Conservation (phyloP, 2,888 invertebrate species). For the Tiphia femorata region DNA sequence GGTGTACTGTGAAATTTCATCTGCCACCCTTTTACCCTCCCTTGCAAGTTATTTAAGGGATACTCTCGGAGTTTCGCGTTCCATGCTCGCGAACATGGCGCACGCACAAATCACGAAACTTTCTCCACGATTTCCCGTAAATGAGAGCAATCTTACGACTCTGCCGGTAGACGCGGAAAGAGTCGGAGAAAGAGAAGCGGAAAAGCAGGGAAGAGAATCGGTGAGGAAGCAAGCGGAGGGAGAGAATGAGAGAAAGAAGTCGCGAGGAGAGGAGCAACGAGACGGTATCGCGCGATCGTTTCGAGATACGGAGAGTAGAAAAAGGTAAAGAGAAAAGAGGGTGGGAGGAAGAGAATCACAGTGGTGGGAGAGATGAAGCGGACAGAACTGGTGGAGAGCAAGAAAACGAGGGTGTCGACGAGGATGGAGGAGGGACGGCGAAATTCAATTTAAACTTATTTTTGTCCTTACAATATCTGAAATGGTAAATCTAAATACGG, state of each 20-base stretch:
- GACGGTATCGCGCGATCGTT: conserved; percentile 5
- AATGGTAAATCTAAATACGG: conserved; percentile 64
- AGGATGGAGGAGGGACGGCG: conserved; percentile 40
- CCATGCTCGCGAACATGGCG: no score
- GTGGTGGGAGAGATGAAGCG: conserved; percentile 9
- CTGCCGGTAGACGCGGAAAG: background rate
- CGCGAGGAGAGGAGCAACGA: conserved; percentile 2
- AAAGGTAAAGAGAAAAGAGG: conserved; percentile 19
- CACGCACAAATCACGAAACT: background rate
- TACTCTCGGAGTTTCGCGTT: no score
- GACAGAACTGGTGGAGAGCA: conserved; percentile 23
- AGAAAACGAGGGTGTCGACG: conserved; percentile 27
- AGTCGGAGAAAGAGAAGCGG: background rate
- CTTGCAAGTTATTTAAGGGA: background rate
- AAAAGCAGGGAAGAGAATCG: background rate
- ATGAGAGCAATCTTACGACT: background rate
- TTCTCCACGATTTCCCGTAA: background rate
- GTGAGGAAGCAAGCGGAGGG: background rate
- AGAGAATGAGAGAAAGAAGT: conserved; percentile 13
- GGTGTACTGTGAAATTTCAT: no score
- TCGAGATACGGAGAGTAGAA: background rate
- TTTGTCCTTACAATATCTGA: conserved; percentile 64
- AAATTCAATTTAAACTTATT: conserved; percentile 68
- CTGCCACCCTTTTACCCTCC: no score
- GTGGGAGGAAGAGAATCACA: conserved; percentile 17